Base-by-base conservation (phyloP, 2,888 invertebrate genomes). In the Epinotia nisella region DNA sequence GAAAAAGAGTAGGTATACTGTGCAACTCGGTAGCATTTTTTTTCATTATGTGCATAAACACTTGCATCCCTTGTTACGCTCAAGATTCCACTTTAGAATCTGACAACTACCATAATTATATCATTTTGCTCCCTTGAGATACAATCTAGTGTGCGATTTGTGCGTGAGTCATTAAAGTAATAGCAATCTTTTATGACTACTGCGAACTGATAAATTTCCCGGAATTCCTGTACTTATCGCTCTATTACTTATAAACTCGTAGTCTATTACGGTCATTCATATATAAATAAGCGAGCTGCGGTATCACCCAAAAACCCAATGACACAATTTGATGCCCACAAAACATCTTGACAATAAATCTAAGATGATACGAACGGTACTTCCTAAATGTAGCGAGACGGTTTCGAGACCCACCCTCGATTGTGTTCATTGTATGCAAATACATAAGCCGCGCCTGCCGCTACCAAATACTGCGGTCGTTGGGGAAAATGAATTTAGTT, bases 351-450 rank as follows among this genome's bases (percentile, higher is more conserved):
- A 79, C 83, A 82, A 83, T 84, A 83, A 83, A 83, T 79, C 81
- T 81, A 79, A 80, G 84, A 86, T 83, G 83, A 81, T 81, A 83
- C 80, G 79, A 89, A 88, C 89, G 90, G 90, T 88, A 90, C 90
- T 87, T 90, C 90, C 87, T 85, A 89, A 90, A 89, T 87, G 89
- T 88, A 87, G 85, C 82, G 81, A 87, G 87, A 83, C 82, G 82
- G 84, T 86, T 85, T 85, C 85, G 80, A 70, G 82, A 80, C 87
- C 88, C 87, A 85, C 90, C 90, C 89, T 88, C 86, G 82, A 84
- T 86, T 86, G 86, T 85, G 75, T 83, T 86, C 90, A 91, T 92
- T 92, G 92, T 92, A 91, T 92, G 85, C 88, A 88, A 92, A 92
- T 92, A 81, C 75, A 74, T 76, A 76, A 78, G 82, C 83, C 85